phyloP scores from a whole-genome alignment of 2,888 invertebrate species.

The Diarsia rubi region DNA sequence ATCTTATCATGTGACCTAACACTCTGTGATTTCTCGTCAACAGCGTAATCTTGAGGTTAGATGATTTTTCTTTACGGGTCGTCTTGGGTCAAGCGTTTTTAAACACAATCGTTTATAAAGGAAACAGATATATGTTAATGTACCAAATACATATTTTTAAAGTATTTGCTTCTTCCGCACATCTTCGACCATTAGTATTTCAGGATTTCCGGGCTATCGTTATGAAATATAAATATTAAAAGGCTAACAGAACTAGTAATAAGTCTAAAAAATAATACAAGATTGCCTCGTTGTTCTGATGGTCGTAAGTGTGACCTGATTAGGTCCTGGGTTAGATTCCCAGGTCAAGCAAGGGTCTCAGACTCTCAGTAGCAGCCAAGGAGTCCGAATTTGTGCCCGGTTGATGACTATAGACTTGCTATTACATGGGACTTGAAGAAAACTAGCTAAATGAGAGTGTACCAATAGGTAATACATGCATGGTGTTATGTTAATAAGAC shows the following conservation, averaged over 20 bases:
- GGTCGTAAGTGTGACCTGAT: too few relatives aligned
- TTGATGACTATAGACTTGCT: too few relatives aligned
- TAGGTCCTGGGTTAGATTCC: too few relatives aligned
- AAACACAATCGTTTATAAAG: neutral
- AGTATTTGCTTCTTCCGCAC: neutral
- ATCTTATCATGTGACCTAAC: constrained; percentile 12
- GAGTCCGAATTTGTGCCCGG: too few relatives aligned
- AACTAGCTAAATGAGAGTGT: too few relatives aligned
- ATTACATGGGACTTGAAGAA: too few relatives aligned
- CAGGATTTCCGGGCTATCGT: neutral
- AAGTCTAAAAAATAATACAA: neutral
- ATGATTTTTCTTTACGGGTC: neutral
- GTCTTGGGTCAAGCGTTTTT: neutral
- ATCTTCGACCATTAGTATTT: neutral
- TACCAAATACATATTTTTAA: neutral
- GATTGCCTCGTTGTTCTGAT: too few relatives aligned
- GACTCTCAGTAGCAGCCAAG: too few relatives aligned
- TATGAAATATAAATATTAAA: neutral
- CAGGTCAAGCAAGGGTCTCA: too few relatives aligned
- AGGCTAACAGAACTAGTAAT: neutral
- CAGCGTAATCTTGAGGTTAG: neutral
- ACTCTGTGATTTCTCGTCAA: neutral
- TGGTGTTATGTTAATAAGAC: too few relatives aligned
- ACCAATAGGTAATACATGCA: too few relatives aligned
- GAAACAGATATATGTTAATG: neutral